A percentile compares a stretch with the other conserved stretches of the same genome.
These are phyloP conservation scores for Strix aluco DNA, from an alignment of 2,113 vertebrate genomes.

Conservation along the genomic window DNA sequence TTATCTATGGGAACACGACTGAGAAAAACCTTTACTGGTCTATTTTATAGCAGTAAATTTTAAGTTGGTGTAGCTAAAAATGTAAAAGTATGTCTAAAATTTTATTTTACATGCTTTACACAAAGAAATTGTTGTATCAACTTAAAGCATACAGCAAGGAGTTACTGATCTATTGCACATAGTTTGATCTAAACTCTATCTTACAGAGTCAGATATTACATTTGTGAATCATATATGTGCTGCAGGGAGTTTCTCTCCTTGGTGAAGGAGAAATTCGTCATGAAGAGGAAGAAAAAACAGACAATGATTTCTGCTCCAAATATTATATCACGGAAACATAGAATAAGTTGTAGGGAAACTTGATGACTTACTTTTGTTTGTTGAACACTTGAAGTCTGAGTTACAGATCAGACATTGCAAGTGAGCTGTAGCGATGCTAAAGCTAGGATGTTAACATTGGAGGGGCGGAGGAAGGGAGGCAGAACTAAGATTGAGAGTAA, in stretches of 20 bases:
- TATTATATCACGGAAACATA: background rate
- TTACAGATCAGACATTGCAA: background rate
- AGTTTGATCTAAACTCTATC: background rate
- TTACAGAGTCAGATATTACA: background rate
- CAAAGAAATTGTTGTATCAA: background rate
- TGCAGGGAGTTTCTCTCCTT: slow-evolving; percentile 28
- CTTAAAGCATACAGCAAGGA: background rate
- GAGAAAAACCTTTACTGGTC: background rate
- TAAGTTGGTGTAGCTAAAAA: background rate
- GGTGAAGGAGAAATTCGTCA: slow-evolving; percentile 29
- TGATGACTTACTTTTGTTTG: background rate
- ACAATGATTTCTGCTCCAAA: background rate
- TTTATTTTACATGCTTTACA: background rate
- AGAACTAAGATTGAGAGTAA: background rate
- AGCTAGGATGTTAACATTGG: background rate
- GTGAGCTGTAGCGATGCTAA: background rate
- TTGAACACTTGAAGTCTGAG: background rate
- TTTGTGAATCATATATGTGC: background rate
- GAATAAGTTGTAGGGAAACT: background rate
- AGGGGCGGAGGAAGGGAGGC: background rate
- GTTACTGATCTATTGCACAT: background rate
- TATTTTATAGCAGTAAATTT: background rate
- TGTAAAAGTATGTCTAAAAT: background rate
- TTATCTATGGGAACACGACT: background rate
- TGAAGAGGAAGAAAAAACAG: background rate